Conservation (phyloP, 2,113 vertebrate genomes). For the Poeciliopsis retropinna region DNA sequence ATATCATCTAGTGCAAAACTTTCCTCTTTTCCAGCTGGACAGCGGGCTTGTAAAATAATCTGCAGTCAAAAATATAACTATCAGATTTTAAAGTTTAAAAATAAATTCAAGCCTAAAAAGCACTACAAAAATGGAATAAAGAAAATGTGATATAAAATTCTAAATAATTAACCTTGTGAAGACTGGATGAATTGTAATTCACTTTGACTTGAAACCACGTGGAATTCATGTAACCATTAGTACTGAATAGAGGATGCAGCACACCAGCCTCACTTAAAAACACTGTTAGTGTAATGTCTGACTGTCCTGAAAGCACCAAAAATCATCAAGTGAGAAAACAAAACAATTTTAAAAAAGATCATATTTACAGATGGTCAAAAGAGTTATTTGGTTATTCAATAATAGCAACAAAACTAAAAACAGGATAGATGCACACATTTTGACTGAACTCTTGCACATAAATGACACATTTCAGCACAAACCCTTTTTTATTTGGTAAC, state of each 20-base stretch:
- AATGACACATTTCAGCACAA: background rate
- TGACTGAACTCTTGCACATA: background rate
- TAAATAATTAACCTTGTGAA: slow-evolving; percentile 66
- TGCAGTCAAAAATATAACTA: slow-evolving; percentile 17
- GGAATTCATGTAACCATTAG: slow-evolving; percentile 22
- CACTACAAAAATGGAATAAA: accelerated
- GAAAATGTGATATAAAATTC: background rate
- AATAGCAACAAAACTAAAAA: background rate
- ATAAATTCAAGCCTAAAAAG: background rate
- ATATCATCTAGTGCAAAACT: slow-evolving; percentile 77
- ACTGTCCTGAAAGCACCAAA: slow-evolving; percentile 20
- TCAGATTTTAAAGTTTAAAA: background rate
- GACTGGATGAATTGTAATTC: slow-evolving; percentile 70
- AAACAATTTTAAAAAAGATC: too few relatives aligned
- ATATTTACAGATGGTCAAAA: too few relatives aligned
- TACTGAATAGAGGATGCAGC: slow-evolving; percentile 62
- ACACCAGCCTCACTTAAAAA: slow-evolving; percentile 68
- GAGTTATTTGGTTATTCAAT: too few relatives aligned
- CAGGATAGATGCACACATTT: background rate
- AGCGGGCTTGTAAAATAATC: slow-evolving; percentile 74
- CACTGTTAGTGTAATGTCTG: slow-evolving; percentile 56
- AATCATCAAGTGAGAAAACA: background rate
- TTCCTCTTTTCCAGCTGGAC: accelerated
- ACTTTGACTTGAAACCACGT: slow-evolving; percentile 70
- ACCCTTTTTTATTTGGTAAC: background rate